A percentile compares a stretch with the other conserved stretches of the same genome.
phyloP scores from a whole-genome alignment of 1,140 invertebrate genomes.

The Calliphora vicina region DNA sequence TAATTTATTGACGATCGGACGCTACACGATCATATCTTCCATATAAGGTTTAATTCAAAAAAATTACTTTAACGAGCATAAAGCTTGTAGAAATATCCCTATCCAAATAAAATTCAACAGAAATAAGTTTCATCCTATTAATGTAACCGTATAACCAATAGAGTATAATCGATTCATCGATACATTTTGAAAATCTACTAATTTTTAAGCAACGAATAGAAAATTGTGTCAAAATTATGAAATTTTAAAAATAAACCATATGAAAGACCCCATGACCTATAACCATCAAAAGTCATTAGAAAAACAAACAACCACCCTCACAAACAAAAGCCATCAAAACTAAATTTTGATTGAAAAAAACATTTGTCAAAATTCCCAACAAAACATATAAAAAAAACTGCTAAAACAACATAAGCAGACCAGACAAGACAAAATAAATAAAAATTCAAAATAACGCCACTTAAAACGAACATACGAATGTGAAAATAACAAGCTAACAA shows the following conservation, averaged over 20 bases:
- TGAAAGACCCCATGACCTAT: not conserved
- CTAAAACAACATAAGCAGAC: not conserved
- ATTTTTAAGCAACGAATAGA: not conserved
- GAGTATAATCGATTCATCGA: too few relatives aligned
- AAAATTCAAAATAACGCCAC: not conserved
- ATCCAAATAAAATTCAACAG: too few relatives aligned
- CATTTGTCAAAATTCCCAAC: slow-evolving; percentile 25
- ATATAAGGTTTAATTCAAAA: too few relatives aligned
- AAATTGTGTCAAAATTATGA: not conserved
- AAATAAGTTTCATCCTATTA: too few relatives aligned
- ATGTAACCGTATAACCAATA: too few relatives aligned
- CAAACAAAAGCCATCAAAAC: not conserved
- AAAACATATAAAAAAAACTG: not conserved
- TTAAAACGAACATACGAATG: not conserved
- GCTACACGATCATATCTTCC: too few relatives aligned
- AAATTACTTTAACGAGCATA: too few relatives aligned
- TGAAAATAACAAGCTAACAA: not conserved
- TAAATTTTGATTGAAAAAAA: not conserved
- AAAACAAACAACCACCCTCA: not conserved
- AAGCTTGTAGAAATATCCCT: too few relatives aligned
- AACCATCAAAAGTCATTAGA: not conserved
- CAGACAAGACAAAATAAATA: not conserved
- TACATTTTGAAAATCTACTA: too few relatives aligned
- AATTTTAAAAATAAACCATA: not conserved
- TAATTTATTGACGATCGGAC: too few relatives aligned